Evolutionary conservation across 1,140 invertebrate genomes (phyloP).

Genomic region (Scaptomyza graminum): DNA sequence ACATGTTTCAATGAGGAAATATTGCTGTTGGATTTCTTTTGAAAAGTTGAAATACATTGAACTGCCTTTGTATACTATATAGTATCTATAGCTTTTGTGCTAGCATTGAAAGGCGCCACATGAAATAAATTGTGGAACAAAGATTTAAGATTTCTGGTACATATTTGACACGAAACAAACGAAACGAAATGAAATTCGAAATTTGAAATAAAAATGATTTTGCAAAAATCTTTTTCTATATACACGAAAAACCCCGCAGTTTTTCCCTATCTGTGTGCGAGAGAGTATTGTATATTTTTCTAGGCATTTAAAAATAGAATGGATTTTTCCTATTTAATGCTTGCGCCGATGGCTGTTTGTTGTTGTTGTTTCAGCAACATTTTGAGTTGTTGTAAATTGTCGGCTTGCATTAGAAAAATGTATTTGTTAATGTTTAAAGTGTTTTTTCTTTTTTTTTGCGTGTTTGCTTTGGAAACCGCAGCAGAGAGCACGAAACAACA

Average conservation of each 20-base stretch:
- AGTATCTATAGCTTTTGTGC: conserved; percentile 5
- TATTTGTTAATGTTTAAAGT: conserved; percentile 81
- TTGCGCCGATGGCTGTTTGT: conserved; percentile 52
- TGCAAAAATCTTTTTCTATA: conserved; percentile 70
- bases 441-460: conserved; percentile 45
- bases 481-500: conserved; percentile 26
- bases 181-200: conserved; percentile 43
- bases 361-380: conserved; percentile 44
- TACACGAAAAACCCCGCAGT: conserved; percentile 4
- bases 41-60: conserved; percentile 5
- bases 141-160: conserved; percentile 25
- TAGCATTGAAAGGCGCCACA: conserved; percentile 35
- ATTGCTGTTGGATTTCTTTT: background rate
- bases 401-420: conserved; percentile 81
- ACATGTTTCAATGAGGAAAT: conserved; percentile 1
- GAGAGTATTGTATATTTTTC: conserved; percentile 71
- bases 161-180: conserved; percentile 44
- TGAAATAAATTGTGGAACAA: conserved; percentile 41
- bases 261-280: background rate
- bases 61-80: conserved; percentile 3
- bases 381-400: conserved; percentile 82
- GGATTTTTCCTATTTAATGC: conserved; percentile 74
- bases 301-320: conserved; percentile 75
- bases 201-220: conserved; percentile 74
- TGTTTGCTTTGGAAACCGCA: conserved; percentile 66